A percentile compares a stretch with the other conserved stretches of the same genome.
phyloP scores from a whole-genome alignment of 2,113 vertebrate genomes.

The Stegostoma tigrinum region DNA sequence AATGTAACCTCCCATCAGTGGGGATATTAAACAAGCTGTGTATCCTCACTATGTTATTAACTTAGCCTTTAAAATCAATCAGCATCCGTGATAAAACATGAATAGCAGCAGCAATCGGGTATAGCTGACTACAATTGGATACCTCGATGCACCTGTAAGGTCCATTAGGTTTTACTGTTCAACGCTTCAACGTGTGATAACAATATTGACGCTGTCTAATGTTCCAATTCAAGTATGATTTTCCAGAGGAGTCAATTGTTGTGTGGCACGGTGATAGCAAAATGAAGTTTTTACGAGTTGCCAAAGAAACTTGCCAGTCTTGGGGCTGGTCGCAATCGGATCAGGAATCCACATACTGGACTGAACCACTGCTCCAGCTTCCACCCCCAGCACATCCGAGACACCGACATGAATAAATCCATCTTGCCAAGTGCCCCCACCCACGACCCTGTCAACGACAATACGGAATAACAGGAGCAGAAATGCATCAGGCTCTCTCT shows the following conservation, averaged over 20 bases:
- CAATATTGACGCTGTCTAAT: not conserved
- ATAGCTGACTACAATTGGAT: not conserved
- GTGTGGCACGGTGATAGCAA: not conserved
- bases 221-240: not conserved
- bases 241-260: not conserved
- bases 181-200: not conserved
- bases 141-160: not conserved
- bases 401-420: not conserved
- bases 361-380: not conserved
- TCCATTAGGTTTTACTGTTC: not conserved
- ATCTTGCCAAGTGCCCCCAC: too few species aligned
- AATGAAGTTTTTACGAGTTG: not conserved
- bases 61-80: not conserved
- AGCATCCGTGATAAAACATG: not conserved
- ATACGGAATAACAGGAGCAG: not conserved
- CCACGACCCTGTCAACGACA: not conserved
- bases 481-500: not conserved
- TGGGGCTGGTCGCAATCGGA: not conserved
- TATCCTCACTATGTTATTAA: not conserved
- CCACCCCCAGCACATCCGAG: not conserved
- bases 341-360: not conserved
- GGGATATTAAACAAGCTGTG: not conserved
- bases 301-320: not conserved
- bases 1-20: not conserved
- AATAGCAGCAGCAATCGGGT: not conserved